phyloP scores from a whole-genome alignment of 1,140 invertebrate species.

The Diachasmimorpha longicaudata region DNA sequence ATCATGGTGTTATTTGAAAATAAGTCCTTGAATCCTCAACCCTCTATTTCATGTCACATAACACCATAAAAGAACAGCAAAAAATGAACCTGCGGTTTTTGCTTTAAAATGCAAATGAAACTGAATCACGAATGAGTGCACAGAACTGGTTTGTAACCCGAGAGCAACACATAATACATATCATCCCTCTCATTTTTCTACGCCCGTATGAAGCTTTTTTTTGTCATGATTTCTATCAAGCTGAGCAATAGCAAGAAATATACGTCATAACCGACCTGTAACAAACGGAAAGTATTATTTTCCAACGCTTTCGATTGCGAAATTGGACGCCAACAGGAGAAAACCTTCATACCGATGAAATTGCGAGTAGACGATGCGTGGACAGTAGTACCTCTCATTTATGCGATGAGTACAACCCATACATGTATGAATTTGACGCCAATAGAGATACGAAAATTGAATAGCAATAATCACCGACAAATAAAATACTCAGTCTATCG shows the following conservation, averaged over 20 bases:
- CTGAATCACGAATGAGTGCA: slow-evolving; percentile 14
- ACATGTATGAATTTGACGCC: not conserved
- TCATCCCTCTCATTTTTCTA: slow-evolving; percentile 6
- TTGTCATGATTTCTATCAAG: not conserved
- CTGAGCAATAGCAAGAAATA: not conserved
- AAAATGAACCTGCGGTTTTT: slow-evolving; percentile 4
- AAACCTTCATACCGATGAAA: not conserved
- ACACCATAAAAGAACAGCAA: not conserved
- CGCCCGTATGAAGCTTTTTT: not conserved
- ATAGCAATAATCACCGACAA: not conserved
- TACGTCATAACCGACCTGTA: slow-evolving; percentile 4
- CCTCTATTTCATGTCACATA: not conserved
- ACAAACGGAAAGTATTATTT: slow-evolving; percentile 16
- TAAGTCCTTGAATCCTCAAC: not conserved
- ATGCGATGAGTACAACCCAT: not conserved
- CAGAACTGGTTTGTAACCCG: slow-evolving; percentile 6
- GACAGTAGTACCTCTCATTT: not conserved
- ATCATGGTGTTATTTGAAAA: not conserved
- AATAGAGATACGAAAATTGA: not conserved
- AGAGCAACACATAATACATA: not conserved
- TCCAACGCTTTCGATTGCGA: slow-evolving; percentile 18
- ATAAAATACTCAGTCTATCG: not conserved
- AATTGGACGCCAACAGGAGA: not conserved
- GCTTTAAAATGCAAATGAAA: slow-evolving; percentile 13
- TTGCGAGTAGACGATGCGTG: not conserved